Conservation (phyloP, 2,888 invertebrate genomes). For the Tenthredo amoena region DNA sequence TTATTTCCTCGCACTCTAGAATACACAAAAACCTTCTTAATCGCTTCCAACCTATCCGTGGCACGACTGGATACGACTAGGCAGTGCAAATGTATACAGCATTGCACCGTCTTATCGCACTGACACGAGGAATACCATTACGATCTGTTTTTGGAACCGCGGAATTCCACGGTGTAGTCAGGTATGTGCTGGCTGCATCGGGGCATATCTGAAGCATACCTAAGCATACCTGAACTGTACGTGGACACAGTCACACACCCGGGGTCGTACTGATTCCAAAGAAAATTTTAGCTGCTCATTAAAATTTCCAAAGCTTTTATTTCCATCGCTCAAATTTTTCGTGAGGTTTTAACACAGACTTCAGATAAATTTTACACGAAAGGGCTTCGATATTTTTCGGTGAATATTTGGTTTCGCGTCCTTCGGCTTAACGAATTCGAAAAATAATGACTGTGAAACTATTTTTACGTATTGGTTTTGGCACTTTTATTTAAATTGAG, state of each 20-base stretch:
- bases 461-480: neutral
- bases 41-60: neutral
- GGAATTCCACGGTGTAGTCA: slow-evolving; percentile 7
- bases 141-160: slow-evolving; percentile 37
- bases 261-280: neutral
- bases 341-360: neutral
- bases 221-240: slow-evolving; percentile 8
- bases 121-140: slow-evolving; percentile 17
- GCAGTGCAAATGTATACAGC: neutral
- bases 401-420: neutral
- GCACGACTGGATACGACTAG: neutral
- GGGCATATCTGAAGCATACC: slow-evolving; percentile 25
- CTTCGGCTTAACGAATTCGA: neutral
- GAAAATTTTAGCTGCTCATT: neutral
- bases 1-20: neutral
- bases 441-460: neutral
- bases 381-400: neutral
- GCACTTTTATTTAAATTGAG: neutral
- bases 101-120: slow-evolving; percentile 2
- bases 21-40: neutral
- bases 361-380: neutral
- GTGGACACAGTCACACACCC: neutral
- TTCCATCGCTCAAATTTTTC: neutral
- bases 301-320: neutral
- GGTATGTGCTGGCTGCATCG: slow-evolving; percentile 5